Conservation (phyloP, 1,140 invertebrate species). For the Proctacanthus coquilletti region DNA sequence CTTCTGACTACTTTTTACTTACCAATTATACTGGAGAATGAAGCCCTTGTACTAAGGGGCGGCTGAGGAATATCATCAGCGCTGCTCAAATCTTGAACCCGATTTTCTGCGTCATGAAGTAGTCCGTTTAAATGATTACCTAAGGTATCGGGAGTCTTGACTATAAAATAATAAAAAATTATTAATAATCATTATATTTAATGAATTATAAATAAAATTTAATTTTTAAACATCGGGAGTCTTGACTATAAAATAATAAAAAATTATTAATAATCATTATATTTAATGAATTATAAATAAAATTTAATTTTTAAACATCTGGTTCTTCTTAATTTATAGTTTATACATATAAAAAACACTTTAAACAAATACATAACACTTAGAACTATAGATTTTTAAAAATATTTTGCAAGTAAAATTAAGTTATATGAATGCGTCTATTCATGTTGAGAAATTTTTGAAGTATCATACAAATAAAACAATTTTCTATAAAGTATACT, state of each 20-base stretch:
- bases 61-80: conserved; percentile 21
- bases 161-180: neutral
- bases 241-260: neutral
- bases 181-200: neutral
- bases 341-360: too few relatives aligned
- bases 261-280: neutral
- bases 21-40: conserved; percentile 30
- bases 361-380: too few relatives aligned
- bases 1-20: conserved; percentile 7
- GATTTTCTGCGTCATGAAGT: conserved; percentile 61
- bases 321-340: too few relatives aligned
- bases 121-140: conserved; percentile 56
- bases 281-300: too few relatives aligned
- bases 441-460: too few relatives aligned
- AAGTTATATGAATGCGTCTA: too few relatives aligned
- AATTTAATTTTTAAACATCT: too few relatives aligned
- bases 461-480: too few relatives aligned
- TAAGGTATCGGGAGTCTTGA: conserved; percentile 38
- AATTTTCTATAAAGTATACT: too few relatives aligned
- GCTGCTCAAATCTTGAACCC: conserved; percentile 55
- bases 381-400: too few relatives aligned
- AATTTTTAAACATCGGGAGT: conserved; percentile 41
- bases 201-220: too few relatives aligned
- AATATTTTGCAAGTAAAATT: too few relatives aligned
- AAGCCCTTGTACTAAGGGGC: conserved; percentile 21